Base-by-base conservation (phyloP, 2,113 vertebrate genomes). In the Pachyramphus minor region DNA sequence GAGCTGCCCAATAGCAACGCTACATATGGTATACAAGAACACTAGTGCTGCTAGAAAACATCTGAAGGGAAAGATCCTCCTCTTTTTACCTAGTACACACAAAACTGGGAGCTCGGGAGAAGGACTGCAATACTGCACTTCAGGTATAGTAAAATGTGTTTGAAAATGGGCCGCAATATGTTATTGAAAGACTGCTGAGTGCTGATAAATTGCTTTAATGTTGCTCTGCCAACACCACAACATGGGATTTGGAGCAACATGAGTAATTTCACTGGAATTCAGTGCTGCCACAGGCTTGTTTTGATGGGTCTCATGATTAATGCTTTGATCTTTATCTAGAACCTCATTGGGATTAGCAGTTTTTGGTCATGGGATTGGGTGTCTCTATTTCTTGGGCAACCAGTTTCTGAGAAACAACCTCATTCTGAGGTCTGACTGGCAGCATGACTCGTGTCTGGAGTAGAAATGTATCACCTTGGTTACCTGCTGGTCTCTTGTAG, bases 301-400 rank as follows among this genome's bases (percentile, higher is more conserved):
- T 81, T 75, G 27, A 49, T 68, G 56, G 6, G 37, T 89, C 91
- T 84, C 28, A 42, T 87, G 80, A 87, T 82, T 87, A 62, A 41
- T 52, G 3, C 64, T 85, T 96, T 89, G 76, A 90, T 96, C 85
- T 88, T 67, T 91, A 52, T 75, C 67, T 90, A 52, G 64, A 78
- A 49, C 64, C 77, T 81, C 39, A 23, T 15, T 74, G 50, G 39
- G 60, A 96, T 12, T 77, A 59, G 30, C 42, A 52, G 27, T 14
- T 67, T 90, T 80, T 95, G 90, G 72, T 90, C 75, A 84, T 72
- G 79, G n/a, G 49, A 8, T 74, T 77, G 60, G 37, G 24, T 53
- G 75, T 17, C 20, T 63, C 24, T 21, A 1, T 90, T 27, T 79
- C 4, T 49, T 9, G 1, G 14, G 12, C 39, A 76, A 22, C 5